phyloP scores from a whole-genome alignment of 92 coral and sea anemone species.

The Siderastrea radians region DNA sequence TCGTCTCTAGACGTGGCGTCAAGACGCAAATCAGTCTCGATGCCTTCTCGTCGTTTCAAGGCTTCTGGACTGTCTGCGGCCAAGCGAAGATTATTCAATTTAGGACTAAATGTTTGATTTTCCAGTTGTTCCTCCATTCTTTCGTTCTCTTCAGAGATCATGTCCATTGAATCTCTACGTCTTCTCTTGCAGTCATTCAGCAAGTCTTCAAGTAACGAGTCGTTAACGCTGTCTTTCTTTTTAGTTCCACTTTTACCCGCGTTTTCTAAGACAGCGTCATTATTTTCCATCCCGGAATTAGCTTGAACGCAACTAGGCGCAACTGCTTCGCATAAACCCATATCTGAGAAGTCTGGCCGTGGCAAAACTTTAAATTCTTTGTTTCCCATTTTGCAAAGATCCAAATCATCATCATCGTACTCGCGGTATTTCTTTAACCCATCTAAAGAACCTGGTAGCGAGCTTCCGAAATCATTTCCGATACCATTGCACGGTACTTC shows the following conservation, averaged over 20 bases:
- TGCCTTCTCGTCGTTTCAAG: background rate
- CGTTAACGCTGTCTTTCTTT: background rate
- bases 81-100: background rate
- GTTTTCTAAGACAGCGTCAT: background rate
- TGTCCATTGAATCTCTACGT: conserved; percentile 18
- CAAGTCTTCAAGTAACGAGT: conserved; percentile 44
- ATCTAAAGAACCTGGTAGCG: background rate
- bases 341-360: background rate
- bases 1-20: background rate
- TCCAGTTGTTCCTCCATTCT: background rate
- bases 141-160: conserved; percentile 8
- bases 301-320: background rate
- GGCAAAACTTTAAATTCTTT: background rate
- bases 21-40: background rate
- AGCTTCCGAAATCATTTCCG: background rate
- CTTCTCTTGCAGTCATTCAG: conserved; percentile 35
- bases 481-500: background rate
- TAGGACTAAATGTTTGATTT: background rate
- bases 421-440: background rate
- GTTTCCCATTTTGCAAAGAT: background rate
- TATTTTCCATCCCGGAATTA: background rate
- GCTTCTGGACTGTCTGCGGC: background rate
- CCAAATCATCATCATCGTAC: background rate
- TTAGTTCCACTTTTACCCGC: background rate
- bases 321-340: background rate